These are phyloP conservation scores for Desoria tigrina DNA, from an alignment of 2,888 invertebrate species.

Conservation along the genomic window DNA sequence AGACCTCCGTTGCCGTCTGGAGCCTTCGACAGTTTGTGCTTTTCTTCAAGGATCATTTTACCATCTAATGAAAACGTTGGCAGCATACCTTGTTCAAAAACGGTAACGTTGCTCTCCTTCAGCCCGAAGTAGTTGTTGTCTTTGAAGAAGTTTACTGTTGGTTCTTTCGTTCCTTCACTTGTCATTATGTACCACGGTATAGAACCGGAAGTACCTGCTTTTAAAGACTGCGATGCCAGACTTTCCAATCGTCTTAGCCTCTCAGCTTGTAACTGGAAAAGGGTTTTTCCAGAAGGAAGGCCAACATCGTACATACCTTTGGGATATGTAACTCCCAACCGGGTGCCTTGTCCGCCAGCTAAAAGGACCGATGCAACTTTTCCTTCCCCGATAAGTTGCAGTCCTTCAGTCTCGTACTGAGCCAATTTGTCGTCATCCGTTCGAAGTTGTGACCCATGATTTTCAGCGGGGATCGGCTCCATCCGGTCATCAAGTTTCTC, in stretches of 20 bases:
- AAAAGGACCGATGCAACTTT: slow-evolving; percentile 84
- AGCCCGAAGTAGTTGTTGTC: slow-evolving; percentile 84
- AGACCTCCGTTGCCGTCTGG: slow-evolving; percentile 89
- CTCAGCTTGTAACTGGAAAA: slow-evolving; percentile 96
- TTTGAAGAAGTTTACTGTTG: slow-evolving; percentile 77
- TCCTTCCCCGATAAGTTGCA: slow-evolving; percentile 65
- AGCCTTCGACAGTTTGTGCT: slow-evolving; percentile 77
- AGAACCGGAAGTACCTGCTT: slow-evolving; percentile 58
- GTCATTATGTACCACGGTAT: slow-evolving; percentile 89
- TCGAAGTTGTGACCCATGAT: slow-evolving; percentile 75
- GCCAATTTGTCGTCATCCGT: slow-evolving; percentile 65
- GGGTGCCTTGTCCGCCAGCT: slow-evolving; percentile 97
- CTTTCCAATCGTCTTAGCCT: slow-evolving; percentile 75
- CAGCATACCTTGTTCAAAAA: slow-evolving; percentile 89
- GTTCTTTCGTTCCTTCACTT: slow-evolving; percentile 85
- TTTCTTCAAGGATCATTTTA: slow-evolving; percentile 80
- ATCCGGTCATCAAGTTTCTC: slow-evolving; percentile 76
- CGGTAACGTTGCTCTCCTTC: slow-evolving; percentile 72
- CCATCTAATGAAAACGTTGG: slow-evolving; percentile 94
- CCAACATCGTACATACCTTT: slow-evolving; percentile 97
- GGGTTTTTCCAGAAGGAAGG: slow-evolving; percentile 80
- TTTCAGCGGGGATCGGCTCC: slow-evolving; percentile 76
- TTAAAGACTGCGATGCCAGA: slow-evolving; percentile 69
- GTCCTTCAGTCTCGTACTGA: slow-evolving; percentile 64
- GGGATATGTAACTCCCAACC: slow-evolving; percentile 89